Percentiles rank a stretch among this genome's conserved stretches.
These are phyloP conservation scores for Therioaphis trifolii DNA, from an alignment of 2,888 invertebrate species.

Conservation along the genomic window DNA sequence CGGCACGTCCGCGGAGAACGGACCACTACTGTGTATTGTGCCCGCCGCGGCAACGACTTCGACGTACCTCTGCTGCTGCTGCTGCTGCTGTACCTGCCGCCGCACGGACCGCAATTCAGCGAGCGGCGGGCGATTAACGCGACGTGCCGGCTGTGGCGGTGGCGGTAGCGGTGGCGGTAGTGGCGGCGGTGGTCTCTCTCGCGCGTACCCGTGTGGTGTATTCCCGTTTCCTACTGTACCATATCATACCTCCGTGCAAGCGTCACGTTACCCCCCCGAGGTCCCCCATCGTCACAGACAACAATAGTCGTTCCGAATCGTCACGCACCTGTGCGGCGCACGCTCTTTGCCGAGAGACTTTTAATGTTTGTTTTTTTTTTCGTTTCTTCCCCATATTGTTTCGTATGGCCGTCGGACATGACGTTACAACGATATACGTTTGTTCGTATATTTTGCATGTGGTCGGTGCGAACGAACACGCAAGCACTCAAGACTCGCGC, in stretches of 20 bases:
- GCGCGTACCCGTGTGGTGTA: too few species aligned
- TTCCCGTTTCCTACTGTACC: too few species aligned
- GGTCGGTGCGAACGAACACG: background rate
- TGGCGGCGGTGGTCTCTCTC: too few species aligned
- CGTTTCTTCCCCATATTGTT: background rate
- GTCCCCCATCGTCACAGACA: too few species aligned
- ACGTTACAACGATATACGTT: background rate
- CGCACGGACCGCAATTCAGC: slow-evolving; percentile 23
- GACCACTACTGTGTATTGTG: background rate
- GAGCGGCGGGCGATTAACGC: too few species aligned
- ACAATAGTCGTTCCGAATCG: slow-evolving; percentile 38
- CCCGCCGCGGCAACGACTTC: background rate
- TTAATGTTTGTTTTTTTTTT: slow-evolving; percentile 24
- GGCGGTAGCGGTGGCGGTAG: too few species aligned
- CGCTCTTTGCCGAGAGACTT: slow-evolving; percentile 33
- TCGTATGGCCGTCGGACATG: background rate
- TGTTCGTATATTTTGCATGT: background rate
- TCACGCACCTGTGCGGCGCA: slow-evolving; percentile 48
- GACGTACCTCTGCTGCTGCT: background rate
- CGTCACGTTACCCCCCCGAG: background rate
- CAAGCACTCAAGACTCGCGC: background rate
- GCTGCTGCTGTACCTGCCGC: too few species aligned
- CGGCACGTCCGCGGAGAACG: background rate
- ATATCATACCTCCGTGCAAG: background rate
- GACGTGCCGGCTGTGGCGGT: too few species aligned